These are phyloP conservation scores for Tribolium madens DNA, from an alignment of 1,140 invertebrate genomes.

Conservation along the genomic window DNA sequence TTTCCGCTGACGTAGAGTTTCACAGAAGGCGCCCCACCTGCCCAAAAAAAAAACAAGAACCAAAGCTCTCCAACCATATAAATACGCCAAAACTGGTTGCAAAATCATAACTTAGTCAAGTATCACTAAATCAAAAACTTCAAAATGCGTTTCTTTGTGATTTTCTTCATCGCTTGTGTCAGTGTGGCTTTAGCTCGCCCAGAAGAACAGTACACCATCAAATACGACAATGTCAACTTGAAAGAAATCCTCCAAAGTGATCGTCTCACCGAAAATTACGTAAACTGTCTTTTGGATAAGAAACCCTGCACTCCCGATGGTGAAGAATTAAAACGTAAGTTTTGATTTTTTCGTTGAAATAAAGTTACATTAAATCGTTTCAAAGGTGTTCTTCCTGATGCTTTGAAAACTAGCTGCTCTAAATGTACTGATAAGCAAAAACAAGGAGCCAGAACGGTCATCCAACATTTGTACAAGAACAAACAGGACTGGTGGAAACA, in stretches of 20 bases:
- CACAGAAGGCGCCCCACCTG: not conserved
- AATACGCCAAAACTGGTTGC: not conserved
- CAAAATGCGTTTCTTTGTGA: slow-evolving; percentile 26
- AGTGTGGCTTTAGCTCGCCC: slow-evolving; percentile 44
- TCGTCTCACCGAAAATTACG: slow-evolving; percentile 68
- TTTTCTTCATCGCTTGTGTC: slow-evolving; percentile 9
- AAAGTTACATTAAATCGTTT: too few species aligned
- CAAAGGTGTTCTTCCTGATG: slow-evolving; percentile 68
- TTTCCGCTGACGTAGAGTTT: not conserved
- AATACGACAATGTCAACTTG: slow-evolving; percentile 70
- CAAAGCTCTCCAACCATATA: not conserved
- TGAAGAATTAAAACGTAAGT: slow-evolving; percentile 69
- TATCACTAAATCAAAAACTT: not conserved
- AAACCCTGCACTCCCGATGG: slow-evolving; percentile 69
- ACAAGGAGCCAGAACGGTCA: slow-evolving; percentile 71
- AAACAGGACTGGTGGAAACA: slow-evolving; percentile 67
- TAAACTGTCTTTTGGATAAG: slow-evolving; percentile 68
- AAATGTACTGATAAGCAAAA: slow-evolving; percentile 75
- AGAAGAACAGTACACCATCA: slow-evolving; percentile 67
- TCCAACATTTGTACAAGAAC: slow-evolving; percentile 69
- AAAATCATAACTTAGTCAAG: not conserved
- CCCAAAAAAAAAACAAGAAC: not conserved
- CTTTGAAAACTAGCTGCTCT: slow-evolving; percentile 72
- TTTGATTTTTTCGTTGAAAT: too few species aligned
- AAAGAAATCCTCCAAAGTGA: slow-evolving; percentile 69